These are phyloP conservation scores for Harpagoxenus sublaevis DNA, from an alignment of 2,888 invertebrate species.

Conservation along the genomic window DNA sequence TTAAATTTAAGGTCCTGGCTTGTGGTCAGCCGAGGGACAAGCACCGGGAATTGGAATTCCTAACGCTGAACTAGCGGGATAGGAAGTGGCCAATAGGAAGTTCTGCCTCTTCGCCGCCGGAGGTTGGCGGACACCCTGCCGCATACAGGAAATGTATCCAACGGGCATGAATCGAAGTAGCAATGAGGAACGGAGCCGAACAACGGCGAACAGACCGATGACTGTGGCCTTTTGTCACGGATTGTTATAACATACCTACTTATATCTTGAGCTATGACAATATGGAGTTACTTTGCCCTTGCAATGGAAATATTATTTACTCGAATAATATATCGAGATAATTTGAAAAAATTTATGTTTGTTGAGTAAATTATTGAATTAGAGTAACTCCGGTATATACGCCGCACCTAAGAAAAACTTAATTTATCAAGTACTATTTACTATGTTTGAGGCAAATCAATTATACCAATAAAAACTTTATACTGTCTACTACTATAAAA, in stretches of 20 bases:
- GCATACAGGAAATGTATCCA: conserved; percentile 70
- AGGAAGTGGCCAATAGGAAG: conserved; percentile 75
- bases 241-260: conserved; percentile 22
- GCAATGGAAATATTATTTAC: not conserved
- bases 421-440: no score
- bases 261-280: conserved; percentile 31
- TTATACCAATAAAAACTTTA: no score
- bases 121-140: conserved; percentile 38
- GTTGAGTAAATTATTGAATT: not conserved
- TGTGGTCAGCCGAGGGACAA: conserved; percentile 44
- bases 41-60: conserved; percentile 65
- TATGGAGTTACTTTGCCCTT: not conserved
- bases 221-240: conserved; percentile 37
- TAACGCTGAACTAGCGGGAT: conserved; percentile 38
- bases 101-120: conserved; percentile 55
- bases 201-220: conserved; percentile 53
- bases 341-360: not conserved
- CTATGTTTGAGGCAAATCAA: no score
- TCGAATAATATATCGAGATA: not conserved
- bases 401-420: no score
- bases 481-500: no score
- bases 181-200: conserved; percentile 57
- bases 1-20: conserved; percentile 44
- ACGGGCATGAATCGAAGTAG: conserved; percentile 66
- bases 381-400: no score